Base-by-base conservation (phyloP, 2,888 invertebrate species). In the Drosophila yooni region DNA sequence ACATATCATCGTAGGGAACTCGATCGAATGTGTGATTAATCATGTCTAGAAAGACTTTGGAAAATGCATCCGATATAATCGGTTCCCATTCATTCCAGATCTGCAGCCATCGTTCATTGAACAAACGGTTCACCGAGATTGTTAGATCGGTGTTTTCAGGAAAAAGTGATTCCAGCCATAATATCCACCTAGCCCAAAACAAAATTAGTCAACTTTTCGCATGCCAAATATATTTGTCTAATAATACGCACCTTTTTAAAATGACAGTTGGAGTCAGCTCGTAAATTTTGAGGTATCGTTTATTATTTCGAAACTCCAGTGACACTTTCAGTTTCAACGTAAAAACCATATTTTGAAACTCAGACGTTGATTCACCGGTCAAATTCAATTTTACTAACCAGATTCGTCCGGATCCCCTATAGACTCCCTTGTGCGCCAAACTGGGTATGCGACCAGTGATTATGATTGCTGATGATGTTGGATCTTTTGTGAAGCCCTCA, bases 1-100 rank as follows among this genome's bases (percentile, higher is more conserved):
- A 83, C 72, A 88, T 51, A 8, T 86, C 83, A 40, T 88, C 88
- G 40, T 88, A 84, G 4, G 84, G 50, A 13, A 76, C 46, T 6
- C 29, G 62, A 13, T 69, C 27, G 13, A 85, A 88, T 5, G 68
- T 59, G 5, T 64, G 52, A 29, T 80, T 59, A 25, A 88, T 50
- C 46, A 79, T 46, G 25, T 34, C 29, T 1, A 50, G 38, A 53
- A 86, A 76, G 8, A 81, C 67, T n/a, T 72, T 67, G 0, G 79
- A 34, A 36, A 85, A 88, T 38, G 65, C 51, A 15, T 64, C 52
- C 5, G 76, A 53, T 31, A 80, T 79, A 1, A 0, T 53, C 3
- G 76, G 56, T 50, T 88, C 81, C 60, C 72, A 64, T 40, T 84
- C 83, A 48, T 83, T 84, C 78, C 81, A 84, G 52, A 82, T 63